Evolutionary conservation across 2,888 invertebrate species (phyloP).

Genomic region (Scaptodrosophila latifasciaeformis): DNA sequence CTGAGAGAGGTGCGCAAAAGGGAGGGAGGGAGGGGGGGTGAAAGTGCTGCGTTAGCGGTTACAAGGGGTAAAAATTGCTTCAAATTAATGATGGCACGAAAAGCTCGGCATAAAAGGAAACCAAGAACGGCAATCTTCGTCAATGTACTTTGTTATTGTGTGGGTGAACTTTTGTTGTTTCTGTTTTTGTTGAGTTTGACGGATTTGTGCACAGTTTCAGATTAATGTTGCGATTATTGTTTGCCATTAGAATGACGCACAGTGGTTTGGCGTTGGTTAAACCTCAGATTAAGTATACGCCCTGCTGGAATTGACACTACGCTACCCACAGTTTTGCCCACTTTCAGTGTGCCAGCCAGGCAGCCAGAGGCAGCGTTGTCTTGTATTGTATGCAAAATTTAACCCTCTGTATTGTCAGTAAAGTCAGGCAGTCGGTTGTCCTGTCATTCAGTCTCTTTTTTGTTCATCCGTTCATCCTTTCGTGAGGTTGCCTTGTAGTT

Average conservation of each 20-base stretch:
- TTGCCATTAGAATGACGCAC: slow-evolving; percentile 50
- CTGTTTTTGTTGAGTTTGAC: slow-evolving; percentile 48
- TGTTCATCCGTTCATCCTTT: not conserved
- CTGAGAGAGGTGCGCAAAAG: too few relatives aligned
- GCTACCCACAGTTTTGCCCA: not conserved
- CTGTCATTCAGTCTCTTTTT: slow-evolving; percentile 22
- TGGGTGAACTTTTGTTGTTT: slow-evolving; percentile 27
- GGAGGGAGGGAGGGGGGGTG: too few relatives aligned
- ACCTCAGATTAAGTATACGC: not conserved
- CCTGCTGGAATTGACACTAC: not conserved
- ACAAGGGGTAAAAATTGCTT: slow-evolving; percentile 33
- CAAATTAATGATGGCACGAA: slow-evolving; percentile 50
- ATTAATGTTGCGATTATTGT: slow-evolving; percentile 67
- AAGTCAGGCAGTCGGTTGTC: slow-evolving; percentile 26
- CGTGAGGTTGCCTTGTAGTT: too few relatives aligned
- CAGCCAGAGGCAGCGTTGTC: slow-evolving; percentile 28
- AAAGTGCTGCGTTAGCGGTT: slow-evolving; percentile 15
- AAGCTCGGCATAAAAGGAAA: slow-evolving; percentile 5
- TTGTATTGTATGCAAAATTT: slow-evolving; percentile 64
- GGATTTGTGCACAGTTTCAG: slow-evolving; percentile 65
- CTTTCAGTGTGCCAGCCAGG: too few relatives aligned
- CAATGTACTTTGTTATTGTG: slow-evolving; percentile 49
- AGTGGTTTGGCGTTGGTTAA: slow-evolving; percentile 27
- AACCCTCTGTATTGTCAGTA: slow-evolving; percentile 58
- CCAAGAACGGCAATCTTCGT: slow-evolving; percentile 37